These are phyloP conservation scores for Bothrops jararaca DNA, from an alignment of 2,113 vertebrate species.

Conservation along the genomic window DNA sequence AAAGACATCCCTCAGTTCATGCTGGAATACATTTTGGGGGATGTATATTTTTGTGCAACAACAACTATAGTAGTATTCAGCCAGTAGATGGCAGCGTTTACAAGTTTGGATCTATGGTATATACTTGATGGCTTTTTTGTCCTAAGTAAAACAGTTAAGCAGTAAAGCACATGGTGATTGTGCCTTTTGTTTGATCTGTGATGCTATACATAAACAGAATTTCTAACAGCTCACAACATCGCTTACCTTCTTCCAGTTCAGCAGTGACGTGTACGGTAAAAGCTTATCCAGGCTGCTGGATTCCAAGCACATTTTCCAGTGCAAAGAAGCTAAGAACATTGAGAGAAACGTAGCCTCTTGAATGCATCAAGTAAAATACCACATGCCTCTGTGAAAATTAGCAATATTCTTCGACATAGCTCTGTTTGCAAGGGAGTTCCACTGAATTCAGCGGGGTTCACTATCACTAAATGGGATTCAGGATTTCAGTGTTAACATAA, in stretches of 20 bases:
- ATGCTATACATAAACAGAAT: too few relatives aligned
- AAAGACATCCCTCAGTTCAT: neutral
- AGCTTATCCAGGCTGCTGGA: slow-evolving; percentile 78
- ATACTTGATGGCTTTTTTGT: too few relatives aligned
- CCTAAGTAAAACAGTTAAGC: too few relatives aligned
- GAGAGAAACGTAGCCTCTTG: neutral
- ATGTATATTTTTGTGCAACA: too few relatives aligned
- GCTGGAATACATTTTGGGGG: too few relatives aligned
- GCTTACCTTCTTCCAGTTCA: slow-evolving; percentile 80
- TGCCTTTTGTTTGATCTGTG: too few relatives aligned
- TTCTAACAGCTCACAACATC: neutral
- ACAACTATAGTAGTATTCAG: too few relatives aligned
- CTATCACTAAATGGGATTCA: neutral
- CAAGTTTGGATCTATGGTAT: too few relatives aligned
- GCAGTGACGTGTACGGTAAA: slow-evolving; percentile 83
- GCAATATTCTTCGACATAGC: neutral
- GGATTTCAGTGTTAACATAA: neutral
- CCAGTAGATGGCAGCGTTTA: too few relatives aligned
- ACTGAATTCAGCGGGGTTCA: neutral
- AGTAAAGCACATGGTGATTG: too few relatives aligned
- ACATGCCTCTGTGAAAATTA: neutral
- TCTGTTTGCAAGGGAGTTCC: neutral
- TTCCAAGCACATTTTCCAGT: slow-evolving; percentile 79
- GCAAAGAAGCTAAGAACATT: slow-evolving; percentile 76
- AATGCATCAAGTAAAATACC: neutral